A percentile compares a stretch with the other conserved stretches of the same genome.
These are phyloP conservation scores for Timandra comae DNA, from an alignment of 2,888 invertebrate species.

Conservation along the genomic window DNA sequence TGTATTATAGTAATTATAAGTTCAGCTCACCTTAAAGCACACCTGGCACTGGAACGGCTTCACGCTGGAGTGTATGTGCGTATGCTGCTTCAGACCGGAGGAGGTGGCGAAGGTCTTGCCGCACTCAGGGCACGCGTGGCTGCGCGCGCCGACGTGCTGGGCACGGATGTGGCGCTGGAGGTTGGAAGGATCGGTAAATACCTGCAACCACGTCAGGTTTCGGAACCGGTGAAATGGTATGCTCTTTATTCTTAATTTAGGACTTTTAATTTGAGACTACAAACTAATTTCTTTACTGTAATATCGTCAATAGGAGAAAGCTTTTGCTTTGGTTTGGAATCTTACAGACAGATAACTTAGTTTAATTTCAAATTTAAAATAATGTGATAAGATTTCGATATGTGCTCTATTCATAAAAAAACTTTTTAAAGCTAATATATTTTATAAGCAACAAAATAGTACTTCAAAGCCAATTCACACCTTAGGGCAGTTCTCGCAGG, in stretches of 20 bases:
- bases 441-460: too few relatives aligned
- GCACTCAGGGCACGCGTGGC: slow-evolving; percentile 98
- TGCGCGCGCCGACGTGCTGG: slow-evolving; percentile 95
- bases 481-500: slow-evolving; percentile 95
- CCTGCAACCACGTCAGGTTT: slow-evolving; percentile 81
- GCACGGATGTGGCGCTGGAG: slow-evolving; percentile 97
- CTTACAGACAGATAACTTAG: too few relatives aligned
- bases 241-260: too few relatives aligned
- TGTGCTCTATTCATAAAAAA: too few relatives aligned
- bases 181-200: slow-evolving; percentile 97
- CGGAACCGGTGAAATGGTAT: slow-evolving; percentile 45
- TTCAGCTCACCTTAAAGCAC: slow-evolving; percentile 87
- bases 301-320: too few relatives aligned
- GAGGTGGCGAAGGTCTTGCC: slow-evolving; percentile 99
- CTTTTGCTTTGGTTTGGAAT: too few relatives aligned
- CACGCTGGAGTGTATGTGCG: slow-evolving; percentile 98
- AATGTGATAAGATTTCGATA: too few relatives aligned
- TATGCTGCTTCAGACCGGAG: slow-evolving; percentile 98
- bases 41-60: slow-evolving; percentile 98
- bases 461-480: slow-evolving; percentile 57
- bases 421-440: too few relatives aligned
- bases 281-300: too few relatives aligned
- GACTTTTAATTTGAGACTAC: too few relatives aligned
- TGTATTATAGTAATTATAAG: too few relatives aligned
- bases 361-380: too few relatives aligned